phyloP scores from a whole-genome alignment of 2,113 vertebrate species.

The Thalassoma bifasciatum region DNA sequence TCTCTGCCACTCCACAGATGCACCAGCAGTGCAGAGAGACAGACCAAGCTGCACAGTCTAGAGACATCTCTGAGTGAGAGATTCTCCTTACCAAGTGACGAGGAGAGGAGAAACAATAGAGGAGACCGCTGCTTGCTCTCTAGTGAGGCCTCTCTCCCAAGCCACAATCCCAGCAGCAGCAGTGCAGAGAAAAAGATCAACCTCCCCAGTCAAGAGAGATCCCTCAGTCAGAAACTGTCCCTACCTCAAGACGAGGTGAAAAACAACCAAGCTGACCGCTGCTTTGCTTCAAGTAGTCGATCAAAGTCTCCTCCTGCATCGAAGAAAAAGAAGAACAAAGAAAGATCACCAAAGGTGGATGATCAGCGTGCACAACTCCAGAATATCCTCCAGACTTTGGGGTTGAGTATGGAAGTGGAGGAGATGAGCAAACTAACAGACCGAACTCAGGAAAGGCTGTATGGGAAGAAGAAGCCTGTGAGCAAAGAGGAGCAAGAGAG shows the following conservation, averaged over 20 bases:
- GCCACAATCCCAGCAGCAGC: conserved; percentile 1
- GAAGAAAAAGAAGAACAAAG: conserved; percentile 11
- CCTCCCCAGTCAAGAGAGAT: background rate
- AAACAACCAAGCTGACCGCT: background rate
- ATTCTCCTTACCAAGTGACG: background rate
- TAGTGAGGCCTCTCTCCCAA: background rate
- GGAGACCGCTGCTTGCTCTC: background rate
- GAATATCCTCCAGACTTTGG: conserved; percentile 66
- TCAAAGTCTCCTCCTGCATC: conserved; percentile 8
- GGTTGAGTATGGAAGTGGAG: conserved; percentile 60
- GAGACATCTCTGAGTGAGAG: background rate
- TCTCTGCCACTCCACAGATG: background rate
- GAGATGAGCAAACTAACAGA: conserved; percentile 61
- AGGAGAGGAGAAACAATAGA: background rate
- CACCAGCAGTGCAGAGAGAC: conserved; percentile 6
- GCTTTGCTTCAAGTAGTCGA: background rate
- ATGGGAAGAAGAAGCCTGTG: conserved; percentile 44
- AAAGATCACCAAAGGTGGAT: background rate
- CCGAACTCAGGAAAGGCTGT: conserved; percentile 70
- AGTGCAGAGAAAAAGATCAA: background rate
- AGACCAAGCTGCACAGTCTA: background rate
- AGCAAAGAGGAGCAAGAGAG: background rate
- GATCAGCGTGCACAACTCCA: conserved; percentile 57
- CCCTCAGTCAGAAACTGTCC: background rate
- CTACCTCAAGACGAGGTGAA: background rate